Evolutionary conservation across 2,113 vertebrate species (phyloP).

Genomic region (Callipepla squamata): DNA sequence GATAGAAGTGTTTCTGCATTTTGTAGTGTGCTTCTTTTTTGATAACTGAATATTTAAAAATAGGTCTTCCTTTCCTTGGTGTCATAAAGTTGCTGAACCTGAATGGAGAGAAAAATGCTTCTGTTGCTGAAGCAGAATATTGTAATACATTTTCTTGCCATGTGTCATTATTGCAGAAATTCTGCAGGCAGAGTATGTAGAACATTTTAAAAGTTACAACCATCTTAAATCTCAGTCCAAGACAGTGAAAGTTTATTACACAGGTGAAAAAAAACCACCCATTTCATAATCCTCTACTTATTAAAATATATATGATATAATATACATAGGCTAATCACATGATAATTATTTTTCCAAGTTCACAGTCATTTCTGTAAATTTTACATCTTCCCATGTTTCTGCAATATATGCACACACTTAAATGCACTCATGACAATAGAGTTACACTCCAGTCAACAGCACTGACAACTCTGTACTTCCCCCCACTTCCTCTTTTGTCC

Average conservation of each 20-base stretch:
- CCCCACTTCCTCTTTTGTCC: background rate
- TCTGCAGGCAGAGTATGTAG: background rate
- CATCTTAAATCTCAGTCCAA: background rate
- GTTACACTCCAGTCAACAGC: background rate
- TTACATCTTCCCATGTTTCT: background rate
- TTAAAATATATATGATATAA: too few relatives aligned
- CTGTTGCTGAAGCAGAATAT: background rate
- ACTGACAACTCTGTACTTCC: background rate
- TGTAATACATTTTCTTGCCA: background rate
- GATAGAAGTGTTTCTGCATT: background rate
- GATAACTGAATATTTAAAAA: background rate
- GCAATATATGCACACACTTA: background rate
- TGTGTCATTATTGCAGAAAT: background rate
- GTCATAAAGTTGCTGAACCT: background rate
- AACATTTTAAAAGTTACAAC: background rate
- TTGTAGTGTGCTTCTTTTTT: background rate
- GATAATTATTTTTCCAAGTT: background rate
- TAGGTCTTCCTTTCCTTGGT: background rate
- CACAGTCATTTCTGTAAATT: background rate
- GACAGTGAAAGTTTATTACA: background rate
- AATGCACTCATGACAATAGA: background rate
- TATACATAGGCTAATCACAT: background rate
- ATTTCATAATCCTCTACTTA: background rate
- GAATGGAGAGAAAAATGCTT: background rate
- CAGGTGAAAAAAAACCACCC: background rate